A percentile compares a stretch with the other conserved stretches of the same genome.
Conservation (phyloP, 92 coral and sea anemone genomes). For the Phymanthus crucifer region DNA sequence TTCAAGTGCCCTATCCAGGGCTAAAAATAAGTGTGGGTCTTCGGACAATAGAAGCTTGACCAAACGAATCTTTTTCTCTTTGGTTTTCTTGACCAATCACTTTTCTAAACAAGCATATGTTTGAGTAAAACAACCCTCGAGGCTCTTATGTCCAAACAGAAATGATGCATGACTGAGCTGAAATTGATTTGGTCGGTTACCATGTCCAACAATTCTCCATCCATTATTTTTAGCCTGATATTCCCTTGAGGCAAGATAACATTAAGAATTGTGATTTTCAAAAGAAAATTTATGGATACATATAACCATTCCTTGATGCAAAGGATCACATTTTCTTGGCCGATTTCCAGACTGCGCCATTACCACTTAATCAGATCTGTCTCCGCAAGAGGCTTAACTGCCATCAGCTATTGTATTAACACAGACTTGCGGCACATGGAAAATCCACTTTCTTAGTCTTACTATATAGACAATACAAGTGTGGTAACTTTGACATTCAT, state of each 20-base stretch:
- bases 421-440: constrained; percentile 9
- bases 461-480: background rate
- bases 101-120: too few relatives aligned
- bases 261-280: background rate
- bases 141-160: too few relatives aligned
- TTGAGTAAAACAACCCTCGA: too few relatives aligned
- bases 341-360: background rate
- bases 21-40: too few relatives aligned
- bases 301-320: background rate
- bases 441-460: background rate
- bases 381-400: background rate
- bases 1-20: too few relatives aligned
- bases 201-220: too few relatives aligned
- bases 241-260: background rate
- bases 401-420: background rate
- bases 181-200: too few relatives aligned
- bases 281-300: background rate
- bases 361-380: background rate
- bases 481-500: constrained; percentile 7
- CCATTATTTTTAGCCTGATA: background rate
- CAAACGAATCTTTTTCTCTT: too few relatives aligned
- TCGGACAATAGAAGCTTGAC: too few relatives aligned
- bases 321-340: constrained; percentile 8
- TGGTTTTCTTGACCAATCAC: too few relatives aligned
- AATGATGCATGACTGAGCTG: too few relatives aligned